phyloP scores from a whole-genome alignment of 2,113 vertebrate genomes.

The Corvus moneduloides region DNA sequence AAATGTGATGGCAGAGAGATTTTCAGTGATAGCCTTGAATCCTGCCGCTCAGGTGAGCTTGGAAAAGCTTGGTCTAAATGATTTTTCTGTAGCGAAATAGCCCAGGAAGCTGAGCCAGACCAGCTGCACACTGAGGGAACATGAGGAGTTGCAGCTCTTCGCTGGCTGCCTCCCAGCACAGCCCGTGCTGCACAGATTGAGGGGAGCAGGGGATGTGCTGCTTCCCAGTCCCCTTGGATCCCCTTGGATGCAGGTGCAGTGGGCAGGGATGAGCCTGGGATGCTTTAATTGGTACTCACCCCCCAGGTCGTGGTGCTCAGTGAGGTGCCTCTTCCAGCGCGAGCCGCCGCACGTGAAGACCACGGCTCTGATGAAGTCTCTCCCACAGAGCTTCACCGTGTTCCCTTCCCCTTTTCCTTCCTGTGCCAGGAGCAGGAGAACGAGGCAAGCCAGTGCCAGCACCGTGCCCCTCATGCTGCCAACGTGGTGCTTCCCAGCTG shows the following conservation, averaged over 20 bases:
- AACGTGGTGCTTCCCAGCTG: fast-evolving
- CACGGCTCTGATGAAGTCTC: conserved; percentile 79
- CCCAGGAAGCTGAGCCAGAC: not conserved
- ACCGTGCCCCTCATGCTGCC: conserved; percentile 28
- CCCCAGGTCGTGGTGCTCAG: not conserved
- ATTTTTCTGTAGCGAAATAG: not conserved
- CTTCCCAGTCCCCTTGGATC: fast-evolving
- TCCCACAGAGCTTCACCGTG: conserved; percentile 79
- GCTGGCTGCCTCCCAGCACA: not conserved
- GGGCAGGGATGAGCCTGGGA: not conserved
- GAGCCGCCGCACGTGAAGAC: conserved; percentile 87
- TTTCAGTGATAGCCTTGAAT: not conserved
- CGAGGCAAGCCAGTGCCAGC: not conserved
- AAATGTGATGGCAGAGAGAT: not conserved
- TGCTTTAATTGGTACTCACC: conserved; percentile 43
- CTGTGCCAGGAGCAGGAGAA: not conserved
- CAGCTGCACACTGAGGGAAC: not conserved
- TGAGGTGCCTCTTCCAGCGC: conserved; percentile 76
- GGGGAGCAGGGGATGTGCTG: not conserved
- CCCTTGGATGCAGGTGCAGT: fast-evolving
- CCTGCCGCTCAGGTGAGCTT: not conserved
- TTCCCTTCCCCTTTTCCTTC: conserved; percentile 46
- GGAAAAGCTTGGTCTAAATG: not conserved
- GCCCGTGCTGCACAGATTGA: fast-evolving
- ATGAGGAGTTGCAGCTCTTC: fast-evolving